Percentiles rank a stretch among this genome's conserved stretches.
phyloP scores from a whole-genome alignment of 2,113 vertebrate genomes.

The Bungarus multicinctus region DNA sequence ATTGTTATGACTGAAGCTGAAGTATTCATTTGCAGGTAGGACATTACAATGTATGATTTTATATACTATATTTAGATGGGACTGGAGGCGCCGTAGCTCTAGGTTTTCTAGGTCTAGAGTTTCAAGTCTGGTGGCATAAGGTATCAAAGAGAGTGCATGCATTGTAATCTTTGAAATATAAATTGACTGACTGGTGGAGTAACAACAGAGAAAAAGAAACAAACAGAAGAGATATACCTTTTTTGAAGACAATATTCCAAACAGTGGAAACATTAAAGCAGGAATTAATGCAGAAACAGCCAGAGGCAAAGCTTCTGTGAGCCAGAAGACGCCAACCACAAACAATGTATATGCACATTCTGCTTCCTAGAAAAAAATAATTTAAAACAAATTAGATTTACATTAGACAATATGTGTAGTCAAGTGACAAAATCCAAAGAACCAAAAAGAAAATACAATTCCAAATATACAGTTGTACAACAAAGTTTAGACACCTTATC shows the following conservation, averaged over 20 bases:
- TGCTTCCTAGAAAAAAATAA: slow-evolving; percentile 76
- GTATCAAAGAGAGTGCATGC: background rate
- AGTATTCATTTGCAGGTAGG: too few species aligned
- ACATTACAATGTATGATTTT: too few species aligned
- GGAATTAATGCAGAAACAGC: slow-evolving; percentile 86
- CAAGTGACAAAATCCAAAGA: background rate
- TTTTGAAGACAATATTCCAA: slow-evolving; percentile 86
- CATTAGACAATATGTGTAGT: background rate
- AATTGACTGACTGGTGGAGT: background rate
- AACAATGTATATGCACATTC: slow-evolving; percentile 84
- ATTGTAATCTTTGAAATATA: background rate
- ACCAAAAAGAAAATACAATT: background rate
- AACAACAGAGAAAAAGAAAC: background rate
- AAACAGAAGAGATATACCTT: slow-evolving; percentile 61
- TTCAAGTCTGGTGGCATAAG: too few species aligned
- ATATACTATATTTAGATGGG: too few species aligned
- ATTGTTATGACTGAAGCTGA: too few species aligned
- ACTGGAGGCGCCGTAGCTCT: too few species aligned
- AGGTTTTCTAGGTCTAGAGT: too few species aligned
- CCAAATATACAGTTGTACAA: background rate
- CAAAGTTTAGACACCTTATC: background rate
- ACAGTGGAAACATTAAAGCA: slow-evolving; percentile 83
- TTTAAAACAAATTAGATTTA: background rate
- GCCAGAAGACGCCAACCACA: slow-evolving; percentile 85
- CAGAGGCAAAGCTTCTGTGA: slow-evolving; percentile 85